These are phyloP conservation scores for Aphelinus certus DNA, from an alignment of 1,140 invertebrate species.

Conservation along the genomic window DNA sequence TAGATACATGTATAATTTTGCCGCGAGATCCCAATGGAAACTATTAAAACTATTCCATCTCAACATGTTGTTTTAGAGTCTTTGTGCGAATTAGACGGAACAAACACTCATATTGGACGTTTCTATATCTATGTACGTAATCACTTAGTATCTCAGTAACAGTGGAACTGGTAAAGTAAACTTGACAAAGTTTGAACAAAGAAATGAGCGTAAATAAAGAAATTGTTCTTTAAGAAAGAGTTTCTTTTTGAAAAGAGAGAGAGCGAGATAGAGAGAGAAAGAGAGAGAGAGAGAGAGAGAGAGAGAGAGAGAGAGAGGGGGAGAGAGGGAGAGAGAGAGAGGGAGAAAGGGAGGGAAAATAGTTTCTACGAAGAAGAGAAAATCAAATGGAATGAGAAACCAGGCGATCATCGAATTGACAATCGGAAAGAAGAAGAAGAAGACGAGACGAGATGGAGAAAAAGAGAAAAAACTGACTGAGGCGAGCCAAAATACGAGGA, in stretches of 20 bases:
- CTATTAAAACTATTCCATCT: no score
- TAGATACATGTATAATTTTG: no score
- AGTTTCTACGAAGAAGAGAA: no score
- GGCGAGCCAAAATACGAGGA: constrained; percentile 9
- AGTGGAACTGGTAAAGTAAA: not conserved
- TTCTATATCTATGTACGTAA: not conserved
- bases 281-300: not conserved
- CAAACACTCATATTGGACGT: no score
- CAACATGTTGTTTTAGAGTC: no score
- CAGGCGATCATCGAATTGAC: no score
- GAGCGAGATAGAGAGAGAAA: not conserved
- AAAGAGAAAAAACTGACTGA: not conserved
- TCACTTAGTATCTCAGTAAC: not conserved
- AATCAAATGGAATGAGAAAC: no score
- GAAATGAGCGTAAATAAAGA: not conserved
- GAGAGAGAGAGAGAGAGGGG: not conserved
- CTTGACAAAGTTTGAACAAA: constrained; percentile 6
- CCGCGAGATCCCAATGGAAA: no score
- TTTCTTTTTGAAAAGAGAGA: not conserved
- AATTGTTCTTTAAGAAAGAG: constrained; percentile 11
- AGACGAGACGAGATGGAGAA: not conserved
- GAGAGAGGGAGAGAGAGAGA: not conserved
- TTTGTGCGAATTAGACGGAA: no score
- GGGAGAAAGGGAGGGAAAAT: no score
- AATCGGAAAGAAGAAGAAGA: constrained; percentile 3